Evolutionary conservation across 1,140 invertebrate species (phyloP).

Genomic region (Muscidifurax raptorellus): DNA sequence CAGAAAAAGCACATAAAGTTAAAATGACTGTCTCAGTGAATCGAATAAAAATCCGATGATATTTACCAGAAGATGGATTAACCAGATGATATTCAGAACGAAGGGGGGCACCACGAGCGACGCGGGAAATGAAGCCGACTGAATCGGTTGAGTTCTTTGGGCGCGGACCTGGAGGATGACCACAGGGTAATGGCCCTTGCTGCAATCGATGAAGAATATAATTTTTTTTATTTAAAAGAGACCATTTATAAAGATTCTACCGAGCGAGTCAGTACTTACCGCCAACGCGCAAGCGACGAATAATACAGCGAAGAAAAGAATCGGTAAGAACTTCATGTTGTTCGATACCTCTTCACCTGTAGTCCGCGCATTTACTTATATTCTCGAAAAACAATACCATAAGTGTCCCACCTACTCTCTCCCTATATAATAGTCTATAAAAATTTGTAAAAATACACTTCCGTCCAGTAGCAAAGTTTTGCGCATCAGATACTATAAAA

Average conservation of each 20-base stretch:
- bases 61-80: too few relatives aligned
- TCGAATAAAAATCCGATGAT: neutral
- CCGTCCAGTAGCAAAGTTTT: neutral
- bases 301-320: neutral
- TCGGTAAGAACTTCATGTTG: conserved; percentile 9
- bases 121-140: neutral
- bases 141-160: neutral
- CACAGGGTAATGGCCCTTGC: neutral
- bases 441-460: neutral
- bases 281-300: neutral
- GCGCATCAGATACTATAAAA: neutral
- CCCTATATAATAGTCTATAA: neutral
- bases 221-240: neutral
- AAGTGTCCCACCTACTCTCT: neutral
- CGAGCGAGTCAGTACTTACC: conserved; percentile 18
- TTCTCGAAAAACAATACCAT: neutral
- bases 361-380: neutral
- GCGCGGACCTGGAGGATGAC: neutral
- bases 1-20: neutral
- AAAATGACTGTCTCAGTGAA: neutral
- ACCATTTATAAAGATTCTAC: neutral
- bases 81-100: too few relatives aligned
- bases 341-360: neutral
- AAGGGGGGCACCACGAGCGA: neutral
- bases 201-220: neutral